Evolutionary conservation across 2,797 vertebrate genomes (phyloP).

Genomic region (Oreochromis mossambicus): DNA sequence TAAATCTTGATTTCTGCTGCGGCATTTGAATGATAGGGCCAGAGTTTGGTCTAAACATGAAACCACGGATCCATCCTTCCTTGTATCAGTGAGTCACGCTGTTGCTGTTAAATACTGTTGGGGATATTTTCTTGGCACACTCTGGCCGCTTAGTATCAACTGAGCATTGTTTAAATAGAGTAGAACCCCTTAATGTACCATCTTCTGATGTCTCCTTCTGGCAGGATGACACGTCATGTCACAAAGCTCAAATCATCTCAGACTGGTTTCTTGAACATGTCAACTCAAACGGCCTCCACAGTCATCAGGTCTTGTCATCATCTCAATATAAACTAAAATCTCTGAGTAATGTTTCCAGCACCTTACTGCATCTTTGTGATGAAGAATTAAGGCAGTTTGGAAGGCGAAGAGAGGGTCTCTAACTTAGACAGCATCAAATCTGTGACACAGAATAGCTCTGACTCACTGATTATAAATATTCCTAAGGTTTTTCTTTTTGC

Average conservation of each 20-base stretch:
- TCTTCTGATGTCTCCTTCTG: not conserved
- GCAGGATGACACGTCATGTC: not conserved
- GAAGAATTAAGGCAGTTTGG: not conserved
- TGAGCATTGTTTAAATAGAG: not conserved
- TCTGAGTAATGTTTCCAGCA: not conserved
- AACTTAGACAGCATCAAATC: not conserved
- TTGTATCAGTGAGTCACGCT: not conserved
- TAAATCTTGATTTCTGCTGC: not conserved
- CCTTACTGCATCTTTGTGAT: not conserved
- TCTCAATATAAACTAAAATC: not conserved
- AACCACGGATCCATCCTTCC: not conserved
- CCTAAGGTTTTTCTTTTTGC: not conserved
- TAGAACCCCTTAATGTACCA: not conserved
- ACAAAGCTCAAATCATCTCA: not conserved
- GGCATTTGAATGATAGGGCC: not conserved
- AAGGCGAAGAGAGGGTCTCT: not conserved
- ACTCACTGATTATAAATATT: rapidly evolving
- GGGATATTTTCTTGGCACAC: not conserved
- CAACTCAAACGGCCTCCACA: not conserved
- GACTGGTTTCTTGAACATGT: not conserved
- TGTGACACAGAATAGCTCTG: not conserved
- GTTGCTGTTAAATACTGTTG: rapidly evolving
- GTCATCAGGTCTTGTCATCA: not conserved
- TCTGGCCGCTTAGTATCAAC: rapidly evolving
- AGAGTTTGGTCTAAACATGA: not conserved